These are phyloP conservation scores for Punctoribates punctum DNA, from an alignment of 2,888 invertebrate genomes.

Conservation along the genomic window DNA sequence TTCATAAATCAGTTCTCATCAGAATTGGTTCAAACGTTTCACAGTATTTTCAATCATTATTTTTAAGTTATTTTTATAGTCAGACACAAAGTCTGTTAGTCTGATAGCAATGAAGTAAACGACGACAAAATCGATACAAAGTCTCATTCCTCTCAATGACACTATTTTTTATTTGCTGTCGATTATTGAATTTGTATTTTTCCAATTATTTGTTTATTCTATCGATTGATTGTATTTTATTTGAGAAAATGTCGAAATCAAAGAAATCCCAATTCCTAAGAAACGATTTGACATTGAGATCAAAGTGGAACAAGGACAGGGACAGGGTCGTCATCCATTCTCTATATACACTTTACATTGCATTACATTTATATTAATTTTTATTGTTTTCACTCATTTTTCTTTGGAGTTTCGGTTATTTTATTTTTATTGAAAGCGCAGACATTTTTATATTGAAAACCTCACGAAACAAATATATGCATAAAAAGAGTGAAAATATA, in stretches of 20 bases:
- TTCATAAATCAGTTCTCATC: background rate
- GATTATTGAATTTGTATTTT: too few relatives aligned
- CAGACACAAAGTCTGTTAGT: background rate
- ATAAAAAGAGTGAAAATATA: slow-evolving; percentile 5
- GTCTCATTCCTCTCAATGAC: background rate
- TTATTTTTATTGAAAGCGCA: background rate
- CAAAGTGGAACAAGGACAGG: slow-evolving; percentile 1
- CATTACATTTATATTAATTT: background rate
- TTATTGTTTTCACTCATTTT: background rate
- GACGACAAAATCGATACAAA: slow-evolving; percentile 1
- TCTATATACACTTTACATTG: background rate
- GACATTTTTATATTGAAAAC: background rate
- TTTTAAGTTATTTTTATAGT: background rate
- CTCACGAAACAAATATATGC: background rate
- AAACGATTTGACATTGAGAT: slow-evolving; percentile 2
- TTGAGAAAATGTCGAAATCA: background rate
- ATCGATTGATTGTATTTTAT: background rate
- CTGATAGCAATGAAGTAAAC: background rate
- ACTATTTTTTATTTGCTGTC: background rate
- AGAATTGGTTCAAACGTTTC: background rate
- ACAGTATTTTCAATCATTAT: background rate
- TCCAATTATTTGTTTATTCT: background rate
- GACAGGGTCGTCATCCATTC: background rate
- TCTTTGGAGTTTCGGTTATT: background rate
- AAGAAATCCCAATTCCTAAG: background rate